Evolutionary conservation across 1,140 invertebrate species (phyloP), one percentile per base, ranked within the genome.

Genomic region (Sycophila sp.): DNA sequence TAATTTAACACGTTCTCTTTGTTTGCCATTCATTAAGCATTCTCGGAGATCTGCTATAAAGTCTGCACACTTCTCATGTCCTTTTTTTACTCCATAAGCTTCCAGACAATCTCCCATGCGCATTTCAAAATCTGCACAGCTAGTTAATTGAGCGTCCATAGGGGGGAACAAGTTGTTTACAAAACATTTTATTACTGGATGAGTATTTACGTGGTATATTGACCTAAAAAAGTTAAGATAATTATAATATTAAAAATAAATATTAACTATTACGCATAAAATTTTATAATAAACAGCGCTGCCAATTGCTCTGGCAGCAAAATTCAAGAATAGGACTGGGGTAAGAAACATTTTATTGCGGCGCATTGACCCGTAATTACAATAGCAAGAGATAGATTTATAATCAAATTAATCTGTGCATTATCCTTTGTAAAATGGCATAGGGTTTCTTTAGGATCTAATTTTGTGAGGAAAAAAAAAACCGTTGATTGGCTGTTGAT

Each of bases 91-190:
- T 4, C 70, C 70, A 56, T 72, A 72, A 11, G 64, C 70, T 28
- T 72, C 70, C 5, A 72, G 36, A 22, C 70, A 72, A 28, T 72
- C 70, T 4, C n/a, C 30, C 47, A 59, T 32, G 17, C 63, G 42
- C 64, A 72, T 67, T 62, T 72, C 63, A 56, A 72, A 72, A 55
- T 66, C 28, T 67, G 47, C 64, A 59, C 70, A 72, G 13, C 19
- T 13, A 11, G 10, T 19, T 4, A 58, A 15, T 34, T 71, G 69
- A 26, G 30, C 40, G 65, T 58, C 45, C 7, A 55, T 7, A 0
- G 3, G 7, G 24, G 40, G 42, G 24, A 51, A 28, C 24, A 34
- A 22, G 4, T 26, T 26, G 38, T 26, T 55, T n/a, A 38, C 59
- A 19, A 53, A 53, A 28, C 10, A n/a, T 55, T 66, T 66, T 1